Base-by-base conservation (phyloP, 2,888 invertebrate genomes). In the Serripes groenlandicus region DNA sequence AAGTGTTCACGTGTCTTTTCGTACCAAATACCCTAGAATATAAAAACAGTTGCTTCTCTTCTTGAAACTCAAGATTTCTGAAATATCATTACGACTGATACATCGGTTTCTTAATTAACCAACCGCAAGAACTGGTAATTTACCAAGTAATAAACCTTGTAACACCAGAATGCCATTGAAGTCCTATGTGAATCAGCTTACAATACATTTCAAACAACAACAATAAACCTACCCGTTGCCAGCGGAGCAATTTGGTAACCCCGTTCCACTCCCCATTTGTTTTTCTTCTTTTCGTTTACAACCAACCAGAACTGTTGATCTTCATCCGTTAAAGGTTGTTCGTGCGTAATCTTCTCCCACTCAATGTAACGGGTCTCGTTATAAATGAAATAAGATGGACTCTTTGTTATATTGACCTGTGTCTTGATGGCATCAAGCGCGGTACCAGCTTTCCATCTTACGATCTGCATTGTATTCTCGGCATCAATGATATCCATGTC, bases 371-470 rank as follows among this genome's bases (percentile, higher is more conserved):
- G 56, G 3, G 86, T 86, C 34, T 82, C 77, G 52, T 88, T 88
- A 74, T 86, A 86, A 15, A 78, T 75, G 54, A 82, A 88, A 58
- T 86, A 88, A 3, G 66, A 42, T 9, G 88, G 88, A 1, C 26
- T 54, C 54, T 73, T 52, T 18, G 26, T 32, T n/a, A 85, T 77
- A 28, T 62, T 60, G 21, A 76, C 78, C 35, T 86, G 82, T 0
- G 85, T 79, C n/a, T 75, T 64, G 7, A 89, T 28, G 0, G 90
- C 89, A 1, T 86, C 83, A 11, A 76, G 68, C 0, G 78, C 80
- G 15, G 83, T 69, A 2, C 90, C 90, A 9, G 83, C 79, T 73
- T 89, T 89, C 89, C 89, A 90, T 26, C 89, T 83, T n/a, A 89
- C 75, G 0, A 88, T 32, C 58, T 89, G 79, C 74, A 90, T 89